Evolutionary conservation across 1,140 invertebrate genomes (phyloP).

Genomic region (Phthorimaea operculella): DNA sequence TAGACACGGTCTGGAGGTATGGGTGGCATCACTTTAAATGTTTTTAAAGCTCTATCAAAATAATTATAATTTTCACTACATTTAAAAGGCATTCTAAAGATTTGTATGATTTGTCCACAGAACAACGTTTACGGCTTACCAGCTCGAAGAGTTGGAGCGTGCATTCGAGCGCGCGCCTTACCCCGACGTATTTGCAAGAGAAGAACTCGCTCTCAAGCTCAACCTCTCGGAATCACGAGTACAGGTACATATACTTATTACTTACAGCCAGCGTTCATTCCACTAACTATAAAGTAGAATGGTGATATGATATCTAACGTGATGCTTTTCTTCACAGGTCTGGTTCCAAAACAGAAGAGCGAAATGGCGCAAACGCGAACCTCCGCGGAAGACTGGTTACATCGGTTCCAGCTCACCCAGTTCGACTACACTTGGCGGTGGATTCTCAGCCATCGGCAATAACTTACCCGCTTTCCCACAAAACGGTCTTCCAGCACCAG

Average conservation of each 20-base stretch:
- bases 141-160: slow-evolving; percentile 92
- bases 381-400: slow-evolving; percentile 91
- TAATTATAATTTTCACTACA: too few relatives aligned
- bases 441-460: slow-evolving; percentile 73
- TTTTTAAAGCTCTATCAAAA: too few relatives aligned
- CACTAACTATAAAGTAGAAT: too few relatives aligned
- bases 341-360: slow-evolving; percentile 91
- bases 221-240: slow-evolving; percentile 93
- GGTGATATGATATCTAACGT: too few relatives aligned
- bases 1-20: neutral
- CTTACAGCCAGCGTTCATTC: neutral
- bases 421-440: slow-evolving; percentile 69
- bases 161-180: slow-evolving; percentile 96
- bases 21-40: too few relatives aligned
- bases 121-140: slow-evolving; percentile 96
- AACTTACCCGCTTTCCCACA: slow-evolving; percentile 75
- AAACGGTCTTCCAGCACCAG: slow-evolving; percentile 72
- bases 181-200: slow-evolving; percentile 95
- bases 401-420: slow-evolving; percentile 74
- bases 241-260: slow-evolving; percentile 74
- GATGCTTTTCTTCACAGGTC: slow-evolving; percentile 46
- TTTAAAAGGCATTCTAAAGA: too few relatives aligned
- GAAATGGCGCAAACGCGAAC: slow-evolving; percentile 98
- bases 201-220: slow-evolving; percentile 91
- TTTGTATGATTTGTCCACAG: slow-evolving; percentile 64